Conservation (phyloP, 1,140 invertebrate species). For the Carcinoscorpius rotundicauda region DNA sequence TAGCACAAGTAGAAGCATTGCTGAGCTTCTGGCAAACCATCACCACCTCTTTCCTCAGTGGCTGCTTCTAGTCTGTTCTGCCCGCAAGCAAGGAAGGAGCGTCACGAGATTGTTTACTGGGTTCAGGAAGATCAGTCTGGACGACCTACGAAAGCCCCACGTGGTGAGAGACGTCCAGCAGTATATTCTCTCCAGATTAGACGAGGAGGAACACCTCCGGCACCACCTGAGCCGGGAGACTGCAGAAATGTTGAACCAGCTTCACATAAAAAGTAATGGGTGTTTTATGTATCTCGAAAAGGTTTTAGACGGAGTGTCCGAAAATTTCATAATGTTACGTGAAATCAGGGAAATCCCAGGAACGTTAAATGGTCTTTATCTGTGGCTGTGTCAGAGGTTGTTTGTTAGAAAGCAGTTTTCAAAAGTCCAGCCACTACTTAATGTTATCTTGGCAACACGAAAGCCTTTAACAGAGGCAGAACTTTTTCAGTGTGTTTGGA, state of each 20-base stretch:
- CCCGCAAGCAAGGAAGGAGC: constrained; percentile 60
- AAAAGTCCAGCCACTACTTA: constrained; percentile 70
- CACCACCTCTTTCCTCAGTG: constrained; percentile 88
- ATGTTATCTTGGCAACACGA: constrained; percentile 73
- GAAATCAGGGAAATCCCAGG: constrained; percentile 81
- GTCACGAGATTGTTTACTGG: constrained; percentile 86
- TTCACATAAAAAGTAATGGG: constrained; percentile 93
- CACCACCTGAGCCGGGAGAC: constrained; percentile 71
- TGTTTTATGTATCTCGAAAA: constrained; percentile 89
- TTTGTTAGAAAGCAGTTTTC: constrained; percentile 78
- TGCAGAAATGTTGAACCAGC: constrained; percentile 85
- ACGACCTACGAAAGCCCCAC: constrained; percentile 77
- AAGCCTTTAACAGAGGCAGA: constrained; percentile 64
- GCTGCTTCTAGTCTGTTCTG: constrained; percentile 81
- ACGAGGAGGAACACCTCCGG: constrained; percentile 63
- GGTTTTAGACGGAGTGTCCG: constrained; percentile 80
- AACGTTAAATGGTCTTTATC: constrained; percentile 83
- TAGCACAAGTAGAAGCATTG: constrained; percentile 13
- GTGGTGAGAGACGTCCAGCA: constrained; percentile 78
- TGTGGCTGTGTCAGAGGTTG: constrained; percentile 86
- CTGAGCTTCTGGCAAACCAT: constrained; percentile 64
- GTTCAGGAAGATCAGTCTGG: constrained; percentile 66
- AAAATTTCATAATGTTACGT: constrained; percentile 78
- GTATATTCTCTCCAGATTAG: constrained; percentile 80
- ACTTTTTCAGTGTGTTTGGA: constrained; percentile 65